Percentiles rank a stretch among this genome's conserved stretches.
These are phyloP conservation scores for Tachuris rubrigastra DNA, from an alignment of 2,113 vertebrate genomes.

Conservation along the genomic window DNA sequence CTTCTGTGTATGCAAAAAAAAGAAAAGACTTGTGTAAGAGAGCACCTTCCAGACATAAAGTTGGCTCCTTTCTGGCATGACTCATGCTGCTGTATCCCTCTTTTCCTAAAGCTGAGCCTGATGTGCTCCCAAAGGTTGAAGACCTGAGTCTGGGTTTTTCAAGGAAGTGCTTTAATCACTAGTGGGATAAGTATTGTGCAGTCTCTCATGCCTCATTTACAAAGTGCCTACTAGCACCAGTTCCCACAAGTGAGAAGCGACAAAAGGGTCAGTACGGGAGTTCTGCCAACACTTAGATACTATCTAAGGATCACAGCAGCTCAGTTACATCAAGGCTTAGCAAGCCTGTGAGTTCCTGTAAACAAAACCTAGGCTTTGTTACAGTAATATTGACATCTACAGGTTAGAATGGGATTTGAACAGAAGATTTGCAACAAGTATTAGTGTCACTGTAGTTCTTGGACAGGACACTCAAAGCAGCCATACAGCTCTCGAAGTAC, in stretches of 20 bases:
- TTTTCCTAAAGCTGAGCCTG: not conserved
- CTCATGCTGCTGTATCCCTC: not conserved
- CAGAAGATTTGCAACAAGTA: not conserved
- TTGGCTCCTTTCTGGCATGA: not conserved
- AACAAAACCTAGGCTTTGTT: not conserved
- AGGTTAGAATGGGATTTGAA: not conserved
- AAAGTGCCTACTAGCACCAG: not conserved
- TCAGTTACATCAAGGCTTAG: not conserved
- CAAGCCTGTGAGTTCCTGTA: not conserved
- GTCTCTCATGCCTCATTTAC: not conserved
- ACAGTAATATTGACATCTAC: not conserved
- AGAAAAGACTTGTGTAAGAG: not conserved
- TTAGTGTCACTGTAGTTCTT: not conserved
- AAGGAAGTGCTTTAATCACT: not conserved
- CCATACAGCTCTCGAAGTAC: not conserved
- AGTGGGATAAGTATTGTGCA: not conserved
- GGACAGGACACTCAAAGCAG: rapidly evolving
- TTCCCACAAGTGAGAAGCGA: not conserved
- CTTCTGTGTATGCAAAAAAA: not conserved
- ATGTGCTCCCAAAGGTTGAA: not conserved
- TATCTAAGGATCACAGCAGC: not conserved
- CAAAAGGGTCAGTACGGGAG: not conserved
- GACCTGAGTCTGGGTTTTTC: not conserved
- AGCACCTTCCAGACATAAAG: not conserved
- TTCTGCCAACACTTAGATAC: not conserved